Base-by-base conservation (phyloP, 2,888 invertebrate genomes). In the Papilio protenor region DNA sequence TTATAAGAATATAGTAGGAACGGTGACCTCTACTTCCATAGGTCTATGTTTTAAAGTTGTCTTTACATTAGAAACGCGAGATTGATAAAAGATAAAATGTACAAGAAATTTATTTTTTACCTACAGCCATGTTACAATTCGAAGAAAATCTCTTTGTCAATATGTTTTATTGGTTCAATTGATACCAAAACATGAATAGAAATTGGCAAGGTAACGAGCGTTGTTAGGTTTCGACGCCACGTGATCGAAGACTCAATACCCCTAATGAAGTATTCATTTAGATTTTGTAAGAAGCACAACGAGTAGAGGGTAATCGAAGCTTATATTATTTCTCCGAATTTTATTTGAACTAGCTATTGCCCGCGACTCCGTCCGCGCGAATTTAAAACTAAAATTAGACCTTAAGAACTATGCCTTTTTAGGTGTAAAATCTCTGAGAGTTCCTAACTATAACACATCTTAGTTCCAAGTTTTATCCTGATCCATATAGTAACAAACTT, bases 201-300 rank as follows among this genome's bases (percentile, higher is more conserved):
- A 66, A 66, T 66, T 66, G 64, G 40, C 14, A 66, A 66, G 64
- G 64, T 66, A 66, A 64, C 16, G 33, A 40, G 33, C 64, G 64
- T 33, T 66, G 40, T 40, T 33, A 66, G 64, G 64, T 40, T 66
- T 66, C 64, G 40, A 40, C 40, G 40, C 40, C 40, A 66, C 18
- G 64, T n/a, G 27, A 23, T 21, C 40, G 8, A 40, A 61, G 27
- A 40, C 40, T 40, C 64, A 66, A 66, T 66, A 66, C 18, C 40
- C 11, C 2, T 66, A 66, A 66, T 66, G 33, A 66, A 40, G 40
- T 66, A 33, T 40, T 59, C 59, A 59, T 66, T 40, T 40, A n/a
- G 33, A 40, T 40, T 66, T 40, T 66, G 10, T 18, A 40, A 66
- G 40, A 40, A 40, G 40, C 64, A 11, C 5, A 18, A 16, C 33